phyloP scores from a whole-genome alignment of 2,888 invertebrate species.

The Phortica okadai region DNA sequence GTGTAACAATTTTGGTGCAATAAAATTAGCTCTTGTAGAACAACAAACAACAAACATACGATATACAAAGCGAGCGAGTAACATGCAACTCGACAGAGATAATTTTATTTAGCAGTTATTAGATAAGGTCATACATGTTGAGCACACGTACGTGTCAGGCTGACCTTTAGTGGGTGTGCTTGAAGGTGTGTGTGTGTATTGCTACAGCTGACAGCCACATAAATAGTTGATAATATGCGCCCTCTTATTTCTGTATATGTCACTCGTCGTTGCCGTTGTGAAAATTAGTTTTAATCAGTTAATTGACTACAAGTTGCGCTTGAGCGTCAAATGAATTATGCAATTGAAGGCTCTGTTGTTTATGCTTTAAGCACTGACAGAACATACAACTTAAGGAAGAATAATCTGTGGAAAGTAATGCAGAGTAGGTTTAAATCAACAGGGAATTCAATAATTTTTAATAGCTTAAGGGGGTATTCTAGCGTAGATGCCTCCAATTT shows the following conservation, averaged over 20 bases:
- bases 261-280: neutral
- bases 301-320: slow-evolving; percentile 52
- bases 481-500: no score
- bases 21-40: slow-evolving; percentile 58
- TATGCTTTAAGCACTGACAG: neutral
- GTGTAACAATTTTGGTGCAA: slow-evolving; percentile 63
- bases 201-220: neutral
- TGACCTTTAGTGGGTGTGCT: neutral
- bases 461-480: no score
- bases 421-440: no score
- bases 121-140: slow-evolving; percentile 67
- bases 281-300: slow-evolving; percentile 60
- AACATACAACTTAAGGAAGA: neutral
- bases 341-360: neutral
- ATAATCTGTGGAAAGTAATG: neutral
- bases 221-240: neutral
- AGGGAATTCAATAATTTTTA: no score
- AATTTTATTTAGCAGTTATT: slow-evolving; percentile 71
- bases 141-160: slow-evolving; percentile 36
- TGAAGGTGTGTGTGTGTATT: no score
- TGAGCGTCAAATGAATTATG: slow-evolving; percentile 10
- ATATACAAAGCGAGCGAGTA: neutral
- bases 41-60: slow-evolving; percentile 42
- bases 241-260: neutral
- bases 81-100: slow-evolving; percentile 61